Percentiles rank a stretch among this genome's conserved stretches.
Conservation (phyloP, 2,888 invertebrate genomes). For the Liposcelis brunnea region DNA sequence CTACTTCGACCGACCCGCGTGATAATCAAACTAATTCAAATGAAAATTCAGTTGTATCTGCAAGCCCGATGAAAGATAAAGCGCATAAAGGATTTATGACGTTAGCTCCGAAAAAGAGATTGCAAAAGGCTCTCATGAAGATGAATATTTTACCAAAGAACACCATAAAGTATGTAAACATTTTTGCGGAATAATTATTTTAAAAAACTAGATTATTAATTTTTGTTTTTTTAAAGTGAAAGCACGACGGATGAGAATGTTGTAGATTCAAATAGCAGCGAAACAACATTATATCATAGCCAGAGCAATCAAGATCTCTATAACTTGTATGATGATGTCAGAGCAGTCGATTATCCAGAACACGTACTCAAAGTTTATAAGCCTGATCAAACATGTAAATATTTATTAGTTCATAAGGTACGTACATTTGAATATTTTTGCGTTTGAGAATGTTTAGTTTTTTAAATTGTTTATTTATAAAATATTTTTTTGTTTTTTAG, state of each 20-base stretch:
- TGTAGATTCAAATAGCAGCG: background rate
- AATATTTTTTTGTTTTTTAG: constrained; percentile 20
- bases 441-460: background rate
- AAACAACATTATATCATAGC: constrained; percentile 34
- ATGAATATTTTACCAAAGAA: constrained; percentile 81
- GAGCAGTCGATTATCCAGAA: constrained; percentile 77
- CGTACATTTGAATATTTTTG: constrained; percentile 11
- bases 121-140: constrained; percentile 72
- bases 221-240: background rate
- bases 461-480: background rate
- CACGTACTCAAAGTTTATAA: constrained; percentile 93
- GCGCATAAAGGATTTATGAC: constrained; percentile 59
- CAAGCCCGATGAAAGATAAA: background rate
- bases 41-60: background rate
- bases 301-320: constrained; percentile 81
- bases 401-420: constrained; percentile 84
- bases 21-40: constrained; percentile 16
- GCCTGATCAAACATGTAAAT: constrained; percentile 95
- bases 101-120: constrained; percentile 62
- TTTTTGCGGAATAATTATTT: background rate
- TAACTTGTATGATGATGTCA: constrained; percentile 51
- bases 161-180: constrained; percentile 36
- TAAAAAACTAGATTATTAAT: too few species aligned
- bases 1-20: constrained; percentile 28
- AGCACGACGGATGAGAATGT: background rate